Evolutionary conservation across 1,140 invertebrate species (phyloP).

Genomic region (Anastrepha obliqua): DNA sequence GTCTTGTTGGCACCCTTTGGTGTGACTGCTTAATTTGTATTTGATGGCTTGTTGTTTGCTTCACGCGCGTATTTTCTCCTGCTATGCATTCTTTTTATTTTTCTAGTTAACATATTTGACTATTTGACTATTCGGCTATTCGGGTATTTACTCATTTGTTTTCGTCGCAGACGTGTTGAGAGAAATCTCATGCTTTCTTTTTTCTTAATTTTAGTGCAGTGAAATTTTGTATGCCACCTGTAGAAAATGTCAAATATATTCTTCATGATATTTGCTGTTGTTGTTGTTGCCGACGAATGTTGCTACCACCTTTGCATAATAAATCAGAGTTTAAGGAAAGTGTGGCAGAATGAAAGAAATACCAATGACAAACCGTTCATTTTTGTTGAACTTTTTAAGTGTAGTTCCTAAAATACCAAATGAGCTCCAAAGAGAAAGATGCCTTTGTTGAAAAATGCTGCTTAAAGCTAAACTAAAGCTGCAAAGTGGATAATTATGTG

Average conservation of each 20-base stretch:
- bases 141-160: background rate
- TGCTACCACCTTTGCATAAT: background rate
- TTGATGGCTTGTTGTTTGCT: conserved; percentile 22
- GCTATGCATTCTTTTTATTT: background rate
- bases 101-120: background rate
- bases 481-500: no score
- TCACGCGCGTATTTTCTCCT: background rate
- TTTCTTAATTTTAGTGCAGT: conserved; percentile 42
- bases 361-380: background rate
- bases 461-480: no score
- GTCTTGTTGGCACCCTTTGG: conserved; percentile 40
- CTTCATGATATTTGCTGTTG: background rate
- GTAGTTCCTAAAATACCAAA: no score
- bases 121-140: background rate
- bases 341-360: background rate
- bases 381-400: no score
- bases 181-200: conserved; percentile 49
- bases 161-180: conserved; percentile 24
- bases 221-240: background rate
- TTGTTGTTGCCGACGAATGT: background rate
- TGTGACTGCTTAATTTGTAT: conserved; percentile 29
- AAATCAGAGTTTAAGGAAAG: background rate
- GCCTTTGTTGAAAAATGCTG: no score
- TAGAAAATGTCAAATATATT: conserved; percentile 22
- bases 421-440: no score